Percentiles rank a stretch among this genome's conserved stretches.
phyloP scores from a whole-genome alignment of 1,140 invertebrate genomes.

The Leptopilina clavipes region DNA sequence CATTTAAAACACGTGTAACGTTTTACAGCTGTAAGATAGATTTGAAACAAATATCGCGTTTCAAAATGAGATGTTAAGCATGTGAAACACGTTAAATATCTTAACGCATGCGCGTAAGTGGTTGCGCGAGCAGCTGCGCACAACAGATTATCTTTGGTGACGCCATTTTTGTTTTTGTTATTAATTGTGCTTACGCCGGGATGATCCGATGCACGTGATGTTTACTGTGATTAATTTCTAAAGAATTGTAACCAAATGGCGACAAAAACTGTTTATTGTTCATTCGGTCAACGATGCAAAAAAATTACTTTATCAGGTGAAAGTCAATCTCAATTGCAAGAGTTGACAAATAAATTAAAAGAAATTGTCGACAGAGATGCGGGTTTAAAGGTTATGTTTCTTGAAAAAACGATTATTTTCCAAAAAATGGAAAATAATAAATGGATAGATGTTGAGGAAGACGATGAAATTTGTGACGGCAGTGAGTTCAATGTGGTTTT shows the following conservation, averaged over 20 bases:
- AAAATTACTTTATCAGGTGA: background rate
- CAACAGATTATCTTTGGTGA: too few relatives aligned
- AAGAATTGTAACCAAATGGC: too few relatives aligned
- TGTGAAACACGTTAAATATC: too few relatives aligned
- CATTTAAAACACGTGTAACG: too few relatives aligned
- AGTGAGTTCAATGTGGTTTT: background rate
- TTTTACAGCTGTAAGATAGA: too few relatives aligned
- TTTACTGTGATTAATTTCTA: too few relatives aligned
- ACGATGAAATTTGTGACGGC: background rate
- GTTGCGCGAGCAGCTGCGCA: too few relatives aligned
- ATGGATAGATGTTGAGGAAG: background rate
- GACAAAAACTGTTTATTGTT: conserved; percentile 18
- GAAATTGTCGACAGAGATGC: background rate
- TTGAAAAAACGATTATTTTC: background rate
- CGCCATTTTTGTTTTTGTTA: too few relatives aligned
- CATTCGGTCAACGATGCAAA: conserved; percentile 7
- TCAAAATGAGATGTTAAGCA: too few relatives aligned
- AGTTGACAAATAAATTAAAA: background rate
- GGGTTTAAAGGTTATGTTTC: background rate
- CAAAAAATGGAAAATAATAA: background rate
- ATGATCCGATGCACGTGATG: too few relatives aligned
- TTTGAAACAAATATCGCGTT: too few relatives aligned
- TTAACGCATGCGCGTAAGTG: background rate
- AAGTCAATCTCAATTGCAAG: background rate
- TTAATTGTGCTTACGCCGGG: too few relatives aligned